phyloP scores from a whole-genome alignment of 2,888 invertebrate species.

The Leucania comma region DNA sequence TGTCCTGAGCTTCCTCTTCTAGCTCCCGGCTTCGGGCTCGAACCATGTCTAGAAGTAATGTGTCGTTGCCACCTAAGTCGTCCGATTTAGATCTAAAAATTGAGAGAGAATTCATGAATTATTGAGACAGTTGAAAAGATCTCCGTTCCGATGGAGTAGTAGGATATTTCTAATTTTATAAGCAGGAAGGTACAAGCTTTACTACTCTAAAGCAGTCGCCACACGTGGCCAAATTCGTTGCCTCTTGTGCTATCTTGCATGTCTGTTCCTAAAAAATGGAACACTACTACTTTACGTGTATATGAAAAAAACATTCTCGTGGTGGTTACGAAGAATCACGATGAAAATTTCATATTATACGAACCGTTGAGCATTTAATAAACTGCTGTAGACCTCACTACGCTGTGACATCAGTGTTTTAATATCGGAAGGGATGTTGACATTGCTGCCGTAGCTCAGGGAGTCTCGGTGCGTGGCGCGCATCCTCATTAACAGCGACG shows the following conservation, averaged over 20 bases:
- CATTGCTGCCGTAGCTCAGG: conserved; percentile 47
- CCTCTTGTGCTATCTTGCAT: neutral
- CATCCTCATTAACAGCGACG: conserved; percentile 71
- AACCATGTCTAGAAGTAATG: conserved; percentile 82
- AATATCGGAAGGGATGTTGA: conserved; percentile 29
- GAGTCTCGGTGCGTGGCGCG: conserved; percentile 64
- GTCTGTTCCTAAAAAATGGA: neutral
- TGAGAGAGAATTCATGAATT: neutral
- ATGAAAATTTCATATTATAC: conserved; percentile 30
- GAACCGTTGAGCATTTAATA: conserved; percentile 65
- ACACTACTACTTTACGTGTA: neutral
- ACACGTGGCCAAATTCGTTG: neutral
- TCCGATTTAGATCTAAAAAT: conserved; percentile 48
- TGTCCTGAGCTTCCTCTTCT: conserved; percentile 76
- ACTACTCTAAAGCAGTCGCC: neutral
- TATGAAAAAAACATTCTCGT: neutral
- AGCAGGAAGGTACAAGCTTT: neutral
- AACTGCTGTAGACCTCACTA: conserved; percentile 70
- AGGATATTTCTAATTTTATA: neutral
- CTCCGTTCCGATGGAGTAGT: neutral
- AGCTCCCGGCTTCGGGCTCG: conserved; percentile 78
- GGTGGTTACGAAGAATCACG: neutral
- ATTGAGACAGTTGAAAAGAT: neutral
- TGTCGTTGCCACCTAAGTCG: conserved; percentile 77
- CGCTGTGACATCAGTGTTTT: conserved; percentile 67